Evolutionary conservation across 2,888 invertebrate genomes (phyloP).

Genomic region (Acanthosoma haemorrhoidale): DNA sequence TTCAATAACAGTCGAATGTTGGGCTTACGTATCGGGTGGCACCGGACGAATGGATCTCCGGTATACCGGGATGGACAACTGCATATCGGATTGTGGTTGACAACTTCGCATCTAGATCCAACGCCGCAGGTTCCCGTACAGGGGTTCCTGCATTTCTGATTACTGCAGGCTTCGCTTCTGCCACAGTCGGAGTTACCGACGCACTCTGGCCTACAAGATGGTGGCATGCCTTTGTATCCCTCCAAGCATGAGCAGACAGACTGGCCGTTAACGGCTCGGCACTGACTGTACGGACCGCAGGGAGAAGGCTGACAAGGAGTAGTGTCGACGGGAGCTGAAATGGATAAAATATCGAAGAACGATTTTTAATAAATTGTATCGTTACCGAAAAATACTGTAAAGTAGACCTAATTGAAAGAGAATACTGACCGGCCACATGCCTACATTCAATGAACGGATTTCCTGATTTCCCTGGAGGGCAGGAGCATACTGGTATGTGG

Average conservation of each 20-base stretch:
- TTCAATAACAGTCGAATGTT: slow-evolving; percentile 31
- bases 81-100: slow-evolving; percentile 63
- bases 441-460: slow-evolving; percentile 53
- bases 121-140: slow-evolving; percentile 72
- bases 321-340: slow-evolving; percentile 44
- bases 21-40: slow-evolving; percentile 49
- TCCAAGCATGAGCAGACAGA: slow-evolving; percentile 38
- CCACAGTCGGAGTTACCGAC: slow-evolving; percentile 67
- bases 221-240: slow-evolving; percentile 46
- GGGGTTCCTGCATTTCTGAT: slow-evolving; percentile 70
- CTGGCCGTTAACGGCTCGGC: slow-evolving; percentile 52
- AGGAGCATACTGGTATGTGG: slow-evolving; percentile 67
- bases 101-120: slow-evolving; percentile 67
- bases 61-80: slow-evolving; percentile 60
- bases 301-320: slow-evolving; percentile 55
- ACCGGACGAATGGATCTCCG: slow-evolving; percentile 67
- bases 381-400: not conserved
- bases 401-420: slow-evolving; percentile 44
- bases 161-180: slow-evolving; percentile 61
- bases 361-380: not conserved
- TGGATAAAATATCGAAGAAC: not conserved
- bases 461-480: slow-evolving; percentile 60
- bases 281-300: slow-evolving; percentile 58
- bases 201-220: slow-evolving; percentile 69
- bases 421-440: slow-evolving; percentile 25